Evolutionary conservation across 2,888 invertebrate genomes (phyloP).

Genomic region (Teinopalpus imperialis): DNA sequence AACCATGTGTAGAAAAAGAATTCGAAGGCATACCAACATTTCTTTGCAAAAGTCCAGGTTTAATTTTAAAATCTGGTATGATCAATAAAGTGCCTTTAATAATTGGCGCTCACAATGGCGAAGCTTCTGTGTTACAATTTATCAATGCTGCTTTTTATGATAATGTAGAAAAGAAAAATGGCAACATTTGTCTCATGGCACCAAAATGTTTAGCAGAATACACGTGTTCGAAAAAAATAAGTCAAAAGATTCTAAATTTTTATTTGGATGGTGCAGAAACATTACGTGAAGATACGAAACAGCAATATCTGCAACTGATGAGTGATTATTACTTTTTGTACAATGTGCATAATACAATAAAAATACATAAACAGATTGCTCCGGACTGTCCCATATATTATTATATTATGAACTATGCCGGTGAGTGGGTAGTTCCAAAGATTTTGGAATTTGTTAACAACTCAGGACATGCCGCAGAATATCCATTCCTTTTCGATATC

Average conservation of each 20-base stretch:
- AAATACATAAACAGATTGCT: slow-evolving; percentile 54
- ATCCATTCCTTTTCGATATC: slow-evolving; percentile 62
- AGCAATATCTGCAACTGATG: slow-evolving; percentile 62
- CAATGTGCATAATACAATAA: slow-evolving; percentile 63
- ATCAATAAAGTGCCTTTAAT: slow-evolving; percentile 71
- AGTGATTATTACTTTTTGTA: slow-evolving; percentile 70
- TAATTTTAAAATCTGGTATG: slow-evolving; percentile 64
- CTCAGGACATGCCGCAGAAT: slow-evolving; percentile 61
- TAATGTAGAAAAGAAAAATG: slow-evolving; percentile 58
- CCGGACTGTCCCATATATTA: slow-evolving; percentile 62
- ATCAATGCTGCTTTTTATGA: slow-evolving; percentile 49
- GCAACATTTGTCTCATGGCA: slow-evolving; percentile 54
- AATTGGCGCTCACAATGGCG: slow-evolving; percentile 67
- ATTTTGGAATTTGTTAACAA: slow-evolving; percentile 50
- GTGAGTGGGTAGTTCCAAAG: slow-evolving; percentile 60
- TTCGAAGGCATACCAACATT: slow-evolving; percentile 69
- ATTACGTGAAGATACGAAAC: slow-evolving; percentile 53
- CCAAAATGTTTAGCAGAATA: slow-evolving; percentile 55
- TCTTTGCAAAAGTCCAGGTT: slow-evolving; percentile 58
- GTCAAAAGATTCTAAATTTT: slow-evolving; percentile 59
- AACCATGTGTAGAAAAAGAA: slow-evolving; percentile 68
- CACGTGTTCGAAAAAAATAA: slow-evolving; percentile 49
- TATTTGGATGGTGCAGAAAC: slow-evolving; percentile 57
- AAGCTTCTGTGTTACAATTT: slow-evolving; percentile 53
- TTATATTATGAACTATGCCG: slow-evolving; percentile 61